A percentile compares a stretch with the other conserved stretches of the same genome.
Evolutionary conservation across 30 jellyfish, hydroid and myxozoan genomes (phyloP).

Genomic region (Mastigias papua): DNA sequence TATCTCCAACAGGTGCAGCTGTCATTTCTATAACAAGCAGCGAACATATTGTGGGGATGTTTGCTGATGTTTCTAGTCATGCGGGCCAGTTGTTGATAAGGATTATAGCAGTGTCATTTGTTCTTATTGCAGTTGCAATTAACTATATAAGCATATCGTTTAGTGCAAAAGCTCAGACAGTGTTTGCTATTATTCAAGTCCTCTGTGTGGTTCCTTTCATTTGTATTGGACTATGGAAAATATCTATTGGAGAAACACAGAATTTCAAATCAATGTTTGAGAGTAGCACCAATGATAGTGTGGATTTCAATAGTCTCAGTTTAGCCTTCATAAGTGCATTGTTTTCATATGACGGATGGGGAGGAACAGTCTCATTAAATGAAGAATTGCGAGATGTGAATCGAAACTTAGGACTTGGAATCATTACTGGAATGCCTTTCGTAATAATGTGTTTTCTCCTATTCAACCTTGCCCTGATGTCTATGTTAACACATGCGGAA

Average conservation of each 20-base stretch:
- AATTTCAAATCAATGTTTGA: conserved; percentile 45
- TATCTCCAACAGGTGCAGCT: not conserved
- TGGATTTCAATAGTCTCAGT: conserved; percentile 20
- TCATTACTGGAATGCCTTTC: conserved; percentile 60
- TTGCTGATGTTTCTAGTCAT: not conserved
- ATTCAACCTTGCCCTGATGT: conserved; percentile 49
- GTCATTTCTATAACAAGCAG: not conserved
- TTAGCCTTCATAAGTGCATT: conserved; percentile 61
- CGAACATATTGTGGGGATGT: not conserved
- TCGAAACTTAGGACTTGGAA: conserved; percentile 42
- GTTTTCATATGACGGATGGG: conserved; percentile 87
- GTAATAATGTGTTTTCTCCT: conserved; percentile 45
- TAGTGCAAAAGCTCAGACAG: not conserved
- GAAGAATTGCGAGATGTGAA: conserved; percentile 69
- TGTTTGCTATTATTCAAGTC: not conserved
- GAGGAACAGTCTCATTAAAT: conserved; percentile 12
- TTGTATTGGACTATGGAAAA: not conserved
- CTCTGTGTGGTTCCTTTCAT: not conserved
- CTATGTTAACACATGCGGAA: conserved; percentile 53
- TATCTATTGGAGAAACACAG: conserved; percentile 5
- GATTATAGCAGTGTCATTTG: not conserved
- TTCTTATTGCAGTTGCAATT: not conserved
- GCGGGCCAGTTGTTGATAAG: not conserved
- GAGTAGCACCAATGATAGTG: not conserved
- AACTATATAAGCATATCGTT: not conserved